Base-by-base conservation (phyloP, 2,113 vertebrate species). In the Oreochromis aureus region DNA sequence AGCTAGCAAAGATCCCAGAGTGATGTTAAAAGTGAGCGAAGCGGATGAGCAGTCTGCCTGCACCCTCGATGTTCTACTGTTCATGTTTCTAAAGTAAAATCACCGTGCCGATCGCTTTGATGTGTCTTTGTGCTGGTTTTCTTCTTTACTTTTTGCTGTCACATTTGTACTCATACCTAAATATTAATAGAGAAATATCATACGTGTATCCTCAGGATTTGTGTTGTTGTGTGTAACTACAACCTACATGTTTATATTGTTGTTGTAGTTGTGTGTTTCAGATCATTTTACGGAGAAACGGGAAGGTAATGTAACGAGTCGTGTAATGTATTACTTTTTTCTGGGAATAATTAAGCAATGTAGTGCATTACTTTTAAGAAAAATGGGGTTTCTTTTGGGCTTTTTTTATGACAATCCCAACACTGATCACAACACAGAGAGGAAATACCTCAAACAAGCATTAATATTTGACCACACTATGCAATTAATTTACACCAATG, bases 341-440 rank as follows among this genome's bases (percentile, higher is more conserved):
- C 59, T 2, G 59, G 30, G 19, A 63, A 34, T 34, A 63, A 63
- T 4, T 61, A 34, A 61, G 59, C 11, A 63, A 34, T 63, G 16
- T 19, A 2, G 0, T 63, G 16, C 24, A 58, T 27, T 58, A 56
- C 55, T 27, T 27, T 58, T 58, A 63, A 63, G 59, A 63, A 63
- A 63, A 34, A 16, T 34, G 0, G 0, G 3, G 27, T 27, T 27
- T 27, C 27, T 27, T 27, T 27, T 4, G 5, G 5, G 8, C 0
- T 3, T 8, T 56, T 58, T 59, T 16, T 59, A 59, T 16, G 30
- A 59, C 27, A 59, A 59, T 59, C 56, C 13, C 59, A 19, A 34
- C 30, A 63, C 59, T 63, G 30, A 63, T 63, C 59, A 63, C 30
- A 34, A 34, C 30, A 34, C 19, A 34, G 16, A 63, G 19, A 63